A percentile compares a stretch with the other conserved stretches of the same genome.
phyloP scores from a whole-genome alignment of 2,888 invertebrate species.

The Trachelus stipa region DNA sequence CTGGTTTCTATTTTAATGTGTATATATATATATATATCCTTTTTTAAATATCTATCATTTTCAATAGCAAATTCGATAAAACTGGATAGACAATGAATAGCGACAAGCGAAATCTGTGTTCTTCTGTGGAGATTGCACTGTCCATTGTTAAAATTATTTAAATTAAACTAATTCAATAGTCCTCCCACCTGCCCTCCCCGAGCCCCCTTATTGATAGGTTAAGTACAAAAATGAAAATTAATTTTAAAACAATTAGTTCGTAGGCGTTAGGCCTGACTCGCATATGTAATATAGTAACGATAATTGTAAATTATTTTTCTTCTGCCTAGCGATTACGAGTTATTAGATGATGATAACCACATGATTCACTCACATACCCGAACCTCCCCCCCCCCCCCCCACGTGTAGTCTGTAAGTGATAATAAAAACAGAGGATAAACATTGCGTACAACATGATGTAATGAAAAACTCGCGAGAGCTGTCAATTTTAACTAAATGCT shows the following conservation, averaged over 20 bases:
- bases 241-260: not conserved
- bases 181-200: not conserved
- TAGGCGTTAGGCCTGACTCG: not conserved
- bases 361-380: not conserved
- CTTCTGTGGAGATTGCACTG: constrained; percentile 27
- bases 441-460: not conserved
- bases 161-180: constrained; percentile 21
- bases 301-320: constrained; percentile 11
- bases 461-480: not conserved
- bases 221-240: constrained; percentile 33
- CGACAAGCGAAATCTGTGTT: constrained; percentile 26
- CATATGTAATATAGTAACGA: constrained; percentile 7
- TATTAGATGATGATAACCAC: not conserved
- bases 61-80: constrained; percentile 7
- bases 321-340: constrained; percentile 2
- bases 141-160: constrained; percentile 27
- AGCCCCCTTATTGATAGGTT: constrained; percentile 24
- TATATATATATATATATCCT: not conserved
- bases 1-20: not conserved
- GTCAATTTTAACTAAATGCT: not conserved
- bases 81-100: constrained; percentile 16
- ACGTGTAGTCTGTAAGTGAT: not conserved
- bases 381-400: not conserved
- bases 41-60: constrained; percentile 2
- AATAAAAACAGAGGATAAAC: not conserved